phyloP scores from a whole-genome alignment of 2,888 invertebrate species.

The Ochlodes sylvanus region DNA sequence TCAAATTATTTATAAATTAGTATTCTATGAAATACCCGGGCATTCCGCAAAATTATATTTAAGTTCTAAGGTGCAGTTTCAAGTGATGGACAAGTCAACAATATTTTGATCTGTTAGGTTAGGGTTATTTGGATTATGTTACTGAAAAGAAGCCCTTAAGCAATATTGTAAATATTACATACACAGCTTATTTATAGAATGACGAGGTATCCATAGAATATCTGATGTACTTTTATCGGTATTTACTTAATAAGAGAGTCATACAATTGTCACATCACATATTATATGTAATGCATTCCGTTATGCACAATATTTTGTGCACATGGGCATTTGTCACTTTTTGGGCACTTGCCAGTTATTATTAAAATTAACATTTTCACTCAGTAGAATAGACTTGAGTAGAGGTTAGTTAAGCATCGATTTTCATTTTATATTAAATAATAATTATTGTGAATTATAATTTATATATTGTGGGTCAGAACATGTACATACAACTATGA shows the following conservation, averaged over 20 bases:
- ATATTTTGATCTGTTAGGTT: constrained; percentile 2
- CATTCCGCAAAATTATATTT: neutral
- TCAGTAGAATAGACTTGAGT: constrained; percentile 4
- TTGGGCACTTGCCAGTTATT: neutral
- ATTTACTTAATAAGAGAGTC: no score
- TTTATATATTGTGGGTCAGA: constrained; percentile 8
- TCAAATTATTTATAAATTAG: neutral
- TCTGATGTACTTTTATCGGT: neutral
- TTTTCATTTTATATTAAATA: neutral
- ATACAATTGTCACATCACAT: neutral
- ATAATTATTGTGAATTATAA: constrained; percentile 4
- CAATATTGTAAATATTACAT: neutral
- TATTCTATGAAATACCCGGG: constrained; percentile 1
- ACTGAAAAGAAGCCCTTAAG: no score
- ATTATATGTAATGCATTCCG: neutral
- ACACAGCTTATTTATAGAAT: neutral
- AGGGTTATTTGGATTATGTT: neutral
- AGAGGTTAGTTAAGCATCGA: constrained; percentile 5
- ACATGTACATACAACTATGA: no score
- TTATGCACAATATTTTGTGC: neutral
- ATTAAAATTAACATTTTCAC: constrained; percentile 3
- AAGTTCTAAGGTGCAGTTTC: neutral
- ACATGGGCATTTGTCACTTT: no score
- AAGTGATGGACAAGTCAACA: neutral
- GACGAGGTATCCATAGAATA: constrained; percentile 1